These are phyloP conservation scores for Pachypsylla venusta DNA, from an alignment of 1,140 invertebrate species.

Conservation along the genomic window DNA sequence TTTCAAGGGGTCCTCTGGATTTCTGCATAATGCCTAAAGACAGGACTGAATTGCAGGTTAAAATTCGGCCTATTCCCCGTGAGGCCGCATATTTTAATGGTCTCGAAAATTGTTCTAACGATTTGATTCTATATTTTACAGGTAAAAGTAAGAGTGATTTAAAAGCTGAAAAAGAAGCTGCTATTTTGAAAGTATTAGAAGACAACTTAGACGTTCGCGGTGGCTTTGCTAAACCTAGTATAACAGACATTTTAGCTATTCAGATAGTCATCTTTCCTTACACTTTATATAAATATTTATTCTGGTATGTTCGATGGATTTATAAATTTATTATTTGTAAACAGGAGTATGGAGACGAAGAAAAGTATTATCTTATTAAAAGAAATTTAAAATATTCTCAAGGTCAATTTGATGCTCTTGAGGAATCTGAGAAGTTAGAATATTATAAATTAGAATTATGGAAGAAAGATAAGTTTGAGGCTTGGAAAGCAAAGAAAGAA, in stretches of 20 bases:
- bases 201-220: conserved; percentile 84
- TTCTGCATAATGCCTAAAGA: too few species aligned
- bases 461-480: conserved; percentile 59
- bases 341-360: conserved; percentile 16
- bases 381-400: conserved; percentile 12
- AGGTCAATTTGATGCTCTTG: conserved; percentile 32
- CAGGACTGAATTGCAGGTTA: too few species aligned
- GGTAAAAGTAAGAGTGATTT: conserved; percentile 49
- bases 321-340: conserved; percentile 16
- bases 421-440: conserved; percentile 55
- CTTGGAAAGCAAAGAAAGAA: conserved; percentile 68
- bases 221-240: conserved; percentile 42
- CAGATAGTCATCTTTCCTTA: conserved; percentile 15
- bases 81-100: too few species aligned
- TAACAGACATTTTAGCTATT: conserved; percentile 13
- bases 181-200: conserved; percentile 66
- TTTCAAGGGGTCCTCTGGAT: too few species aligned
- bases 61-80: too few species aligned
- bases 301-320: conserved; percentile 15
- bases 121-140: conserved; percentile 29
- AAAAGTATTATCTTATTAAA: conserved; percentile 16
- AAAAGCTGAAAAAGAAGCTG: conserved; percentile 56
- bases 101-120: too few species aligned
- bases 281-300: conserved; percentile 12
- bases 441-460: conserved; percentile 62